Evolutionary conservation across 2,888 invertebrate species (phyloP).

Genomic region (Rhaphigaster nebulosa): DNA sequence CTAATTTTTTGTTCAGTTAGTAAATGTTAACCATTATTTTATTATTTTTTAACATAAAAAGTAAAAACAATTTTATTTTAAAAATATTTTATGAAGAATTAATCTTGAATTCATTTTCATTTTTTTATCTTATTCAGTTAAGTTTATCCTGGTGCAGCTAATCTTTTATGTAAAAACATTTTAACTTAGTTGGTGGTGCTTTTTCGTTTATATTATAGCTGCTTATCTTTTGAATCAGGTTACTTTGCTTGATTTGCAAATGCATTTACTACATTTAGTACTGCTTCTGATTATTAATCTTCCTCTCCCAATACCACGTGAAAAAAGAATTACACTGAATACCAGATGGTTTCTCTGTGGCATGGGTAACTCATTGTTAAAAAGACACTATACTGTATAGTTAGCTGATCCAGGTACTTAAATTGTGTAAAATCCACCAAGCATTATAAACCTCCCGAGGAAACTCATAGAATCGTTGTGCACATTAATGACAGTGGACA

Average conservation of each 20-base stretch:
- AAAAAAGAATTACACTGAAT: too few relatives aligned
- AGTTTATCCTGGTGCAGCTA: not conserved
- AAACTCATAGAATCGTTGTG: too few relatives aligned
- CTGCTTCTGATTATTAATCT: too few relatives aligned
- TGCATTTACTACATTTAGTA: not conserved
- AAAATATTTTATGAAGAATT: not conserved
- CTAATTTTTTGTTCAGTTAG: not conserved
- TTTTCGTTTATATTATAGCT: not conserved
- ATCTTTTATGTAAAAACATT: not conserved
- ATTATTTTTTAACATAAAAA: not conserved
- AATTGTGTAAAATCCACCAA: too few relatives aligned
- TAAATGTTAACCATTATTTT: not conserved
- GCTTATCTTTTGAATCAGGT: too few relatives aligned
- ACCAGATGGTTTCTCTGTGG: too few relatives aligned
- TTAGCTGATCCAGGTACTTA: too few relatives aligned
- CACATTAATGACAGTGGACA: too few relatives aligned
- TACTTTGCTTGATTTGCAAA: not conserved
- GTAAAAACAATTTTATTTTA: not conserved
- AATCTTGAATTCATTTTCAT: not conserved
- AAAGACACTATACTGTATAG: too few relatives aligned
- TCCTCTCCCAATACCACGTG: too few relatives aligned
- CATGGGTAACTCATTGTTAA: too few relatives aligned
- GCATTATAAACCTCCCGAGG: too few relatives aligned
- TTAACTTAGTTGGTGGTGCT: not conserved
- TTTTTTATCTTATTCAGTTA: not conserved